Conservation (phyloP, 2,113 vertebrate genomes). For the Ariopsis seemanni region DNA sequence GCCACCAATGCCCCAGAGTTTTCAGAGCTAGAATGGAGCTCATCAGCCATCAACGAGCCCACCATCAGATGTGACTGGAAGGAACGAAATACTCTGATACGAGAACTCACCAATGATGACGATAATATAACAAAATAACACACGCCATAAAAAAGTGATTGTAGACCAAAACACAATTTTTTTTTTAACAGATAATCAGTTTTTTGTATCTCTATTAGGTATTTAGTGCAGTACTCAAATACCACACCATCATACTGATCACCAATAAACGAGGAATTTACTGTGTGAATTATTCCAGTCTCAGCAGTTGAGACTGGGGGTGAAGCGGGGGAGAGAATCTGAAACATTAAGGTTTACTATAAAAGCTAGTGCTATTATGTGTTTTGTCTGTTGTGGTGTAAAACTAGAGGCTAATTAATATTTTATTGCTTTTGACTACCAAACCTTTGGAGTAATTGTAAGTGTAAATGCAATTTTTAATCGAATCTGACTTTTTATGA, state of each 20-base stretch:
- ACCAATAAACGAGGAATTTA: not conserved
- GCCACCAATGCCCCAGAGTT: too few species aligned
- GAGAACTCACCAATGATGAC: too few species aligned
- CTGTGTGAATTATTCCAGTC: not conserved
- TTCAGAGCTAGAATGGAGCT: too few species aligned
- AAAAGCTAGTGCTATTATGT: not conserved
- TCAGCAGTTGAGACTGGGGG: not conserved
- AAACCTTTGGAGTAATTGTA: not conserved
- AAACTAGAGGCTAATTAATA: not conserved
- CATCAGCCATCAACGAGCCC: too few species aligned
- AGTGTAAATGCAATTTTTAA: not conserved
- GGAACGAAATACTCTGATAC: too few species aligned
- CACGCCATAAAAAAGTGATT: not conserved
- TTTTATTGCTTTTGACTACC: not conserved
- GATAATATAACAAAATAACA: not conserved
- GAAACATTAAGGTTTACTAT: not conserved
- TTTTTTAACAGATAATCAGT: not conserved
- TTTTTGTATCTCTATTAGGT: not conserved
- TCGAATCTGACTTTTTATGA: not conserved
- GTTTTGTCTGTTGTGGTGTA: not conserved
- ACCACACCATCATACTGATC: too few species aligned
- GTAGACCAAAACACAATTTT: too few species aligned
- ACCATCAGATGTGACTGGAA: too few species aligned
- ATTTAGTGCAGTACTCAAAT: not conserved
- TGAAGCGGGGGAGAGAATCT: not conserved